Evolutionary conservation across 92 coral and sea anemone genomes (phyloP).

Genomic region (Porites divaricata): DNA sequence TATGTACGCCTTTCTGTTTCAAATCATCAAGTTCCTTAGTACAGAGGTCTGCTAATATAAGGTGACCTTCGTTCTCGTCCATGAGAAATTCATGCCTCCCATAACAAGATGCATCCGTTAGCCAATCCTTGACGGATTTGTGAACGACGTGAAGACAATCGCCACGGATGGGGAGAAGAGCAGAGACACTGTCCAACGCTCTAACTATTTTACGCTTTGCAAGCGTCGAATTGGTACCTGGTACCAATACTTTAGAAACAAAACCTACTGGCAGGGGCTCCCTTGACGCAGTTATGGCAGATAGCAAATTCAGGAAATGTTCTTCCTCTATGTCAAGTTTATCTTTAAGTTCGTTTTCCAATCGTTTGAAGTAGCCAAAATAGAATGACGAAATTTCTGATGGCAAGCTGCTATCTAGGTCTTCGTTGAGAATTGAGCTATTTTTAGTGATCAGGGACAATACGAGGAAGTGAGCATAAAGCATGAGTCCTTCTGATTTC

Average conservation of each 20-base stretch:
- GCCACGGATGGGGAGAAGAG: conserved; percentile 50
- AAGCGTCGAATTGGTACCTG: neutral
- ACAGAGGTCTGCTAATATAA: conserved; percentile 49
- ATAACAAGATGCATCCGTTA: conserved; percentile 14
- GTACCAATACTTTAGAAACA: conserved; percentile 3
- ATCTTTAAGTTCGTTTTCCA: conserved; percentile 9
- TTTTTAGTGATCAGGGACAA: neutral
- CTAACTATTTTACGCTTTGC: conserved; percentile 9
- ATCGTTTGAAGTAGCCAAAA: neutral
- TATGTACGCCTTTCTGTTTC: conserved; percentile 8
- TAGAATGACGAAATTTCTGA: conserved; percentile 27
- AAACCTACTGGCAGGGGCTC: conserved; percentile 36
- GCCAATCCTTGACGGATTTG: conserved; percentile 72
- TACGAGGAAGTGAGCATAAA: conserved; percentile 19
- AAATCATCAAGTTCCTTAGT: conserved; percentile 10
- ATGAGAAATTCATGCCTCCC: conserved; percentile 34
- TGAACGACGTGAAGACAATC: conserved; percentile 59
- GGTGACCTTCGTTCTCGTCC: conserved; percentile 54
- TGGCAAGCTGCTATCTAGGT: conserved; percentile 16
- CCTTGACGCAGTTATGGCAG: conserved; percentile 16
- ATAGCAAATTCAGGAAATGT: neutral
- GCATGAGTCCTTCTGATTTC: conserved; percentile 59
- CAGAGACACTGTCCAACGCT: conserved; percentile 43
- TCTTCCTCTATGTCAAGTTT: conserved; percentile 16
- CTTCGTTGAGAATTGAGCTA: neutral